phyloP scores from a whole-genome alignment of 2,888 invertebrate species.

The Drosophila trichaetosa region DNA sequence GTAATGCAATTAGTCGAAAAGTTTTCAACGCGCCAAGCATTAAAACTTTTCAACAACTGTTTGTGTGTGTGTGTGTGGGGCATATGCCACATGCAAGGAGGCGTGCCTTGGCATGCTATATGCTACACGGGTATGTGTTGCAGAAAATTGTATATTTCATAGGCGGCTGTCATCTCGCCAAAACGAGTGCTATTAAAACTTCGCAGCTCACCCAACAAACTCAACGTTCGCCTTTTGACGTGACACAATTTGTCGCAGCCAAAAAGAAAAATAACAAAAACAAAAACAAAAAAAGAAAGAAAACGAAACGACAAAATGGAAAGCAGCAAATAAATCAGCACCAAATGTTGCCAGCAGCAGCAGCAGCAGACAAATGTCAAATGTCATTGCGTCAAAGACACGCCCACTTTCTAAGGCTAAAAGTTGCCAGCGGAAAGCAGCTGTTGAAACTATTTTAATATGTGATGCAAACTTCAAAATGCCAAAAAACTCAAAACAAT shows the following conservation, averaged over 20 bases:
- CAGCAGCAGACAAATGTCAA: constrained; percentile 40
- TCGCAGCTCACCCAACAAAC: constrained; percentile 7
- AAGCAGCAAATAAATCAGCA: constrained; percentile 42
- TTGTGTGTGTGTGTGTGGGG: constrained; percentile 25
- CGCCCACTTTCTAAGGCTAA: constrained; percentile 13
- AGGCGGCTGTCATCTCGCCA: constrained; percentile 22
- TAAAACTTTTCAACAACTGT: constrained; percentile 67
- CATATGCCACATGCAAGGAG: background rate
- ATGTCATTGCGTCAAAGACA: constrained; percentile 31
- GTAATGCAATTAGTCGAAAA: constrained; percentile 80
- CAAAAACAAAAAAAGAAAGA: background rate
- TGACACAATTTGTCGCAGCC: constrained; percentile 36
- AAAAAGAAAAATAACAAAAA: constrained; percentile 1
- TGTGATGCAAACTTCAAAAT: constrained; percentile 10
- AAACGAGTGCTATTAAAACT: constrained; percentile 55
- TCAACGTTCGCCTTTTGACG: constrained; percentile 32
- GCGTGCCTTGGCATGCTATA: constrained; percentile 2
- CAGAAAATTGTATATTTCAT: constrained; percentile 40
- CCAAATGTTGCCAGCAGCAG: constrained; percentile 30
- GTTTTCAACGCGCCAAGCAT: constrained; percentile 61
- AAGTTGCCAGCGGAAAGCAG: constrained; percentile 2
- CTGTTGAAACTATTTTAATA: constrained; percentile 37
- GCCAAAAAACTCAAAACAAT: background rate
- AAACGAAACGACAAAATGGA: background rate
- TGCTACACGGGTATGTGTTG: background rate